Evolutionary conservation across 2,888 invertebrate genomes (phyloP).

Genomic region (Anthrax anthrax): DNA sequence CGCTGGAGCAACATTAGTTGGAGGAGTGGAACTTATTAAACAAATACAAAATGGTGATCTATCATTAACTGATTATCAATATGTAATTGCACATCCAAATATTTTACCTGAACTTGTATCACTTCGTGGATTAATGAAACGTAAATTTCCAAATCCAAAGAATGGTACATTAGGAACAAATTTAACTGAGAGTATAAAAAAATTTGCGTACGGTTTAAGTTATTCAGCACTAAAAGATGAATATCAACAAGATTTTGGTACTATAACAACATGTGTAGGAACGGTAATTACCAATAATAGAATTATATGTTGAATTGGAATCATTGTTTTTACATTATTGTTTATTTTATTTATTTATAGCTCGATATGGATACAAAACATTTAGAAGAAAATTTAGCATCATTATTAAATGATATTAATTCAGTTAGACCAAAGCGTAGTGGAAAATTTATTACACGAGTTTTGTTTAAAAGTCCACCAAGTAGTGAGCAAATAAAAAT

Average conservation of each 20-base stretch:
- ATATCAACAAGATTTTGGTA: conserved; percentile 54
- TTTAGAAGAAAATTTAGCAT: conserved; percentile 57
- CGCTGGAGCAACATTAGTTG: conserved; percentile 59
- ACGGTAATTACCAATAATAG: no score
- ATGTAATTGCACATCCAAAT: conserved; percentile 62
- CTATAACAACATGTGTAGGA: conserved; percentile 51
- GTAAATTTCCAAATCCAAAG: conserved; percentile 55
- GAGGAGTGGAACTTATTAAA: conserved; percentile 60
- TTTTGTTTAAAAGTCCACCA: conserved; percentile 47
- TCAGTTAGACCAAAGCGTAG: conserved; percentile 48
- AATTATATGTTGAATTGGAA: no score
- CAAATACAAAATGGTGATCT: conserved; percentile 61
- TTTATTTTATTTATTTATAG: conserved; percentile 36
- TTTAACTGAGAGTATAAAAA: conserved; percentile 44
- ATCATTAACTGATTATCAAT: conserved; percentile 53
- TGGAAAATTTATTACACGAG: conserved; percentile 56
- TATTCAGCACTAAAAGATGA: conserved; percentile 53
- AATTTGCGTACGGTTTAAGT: conserved; percentile 54
- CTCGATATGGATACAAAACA: conserved; percentile 55
- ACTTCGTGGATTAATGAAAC: conserved; percentile 63
- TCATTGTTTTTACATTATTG: no score
- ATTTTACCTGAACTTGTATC: conserved; percentile 62
- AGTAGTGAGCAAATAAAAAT: conserved; percentile 53
- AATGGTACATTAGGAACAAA: conserved; percentile 53
- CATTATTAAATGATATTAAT: conserved; percentile 50